Evolutionary conservation across 2,113 vertebrate species (phyloP).

Genomic region (Lepus americanus): DNA sequence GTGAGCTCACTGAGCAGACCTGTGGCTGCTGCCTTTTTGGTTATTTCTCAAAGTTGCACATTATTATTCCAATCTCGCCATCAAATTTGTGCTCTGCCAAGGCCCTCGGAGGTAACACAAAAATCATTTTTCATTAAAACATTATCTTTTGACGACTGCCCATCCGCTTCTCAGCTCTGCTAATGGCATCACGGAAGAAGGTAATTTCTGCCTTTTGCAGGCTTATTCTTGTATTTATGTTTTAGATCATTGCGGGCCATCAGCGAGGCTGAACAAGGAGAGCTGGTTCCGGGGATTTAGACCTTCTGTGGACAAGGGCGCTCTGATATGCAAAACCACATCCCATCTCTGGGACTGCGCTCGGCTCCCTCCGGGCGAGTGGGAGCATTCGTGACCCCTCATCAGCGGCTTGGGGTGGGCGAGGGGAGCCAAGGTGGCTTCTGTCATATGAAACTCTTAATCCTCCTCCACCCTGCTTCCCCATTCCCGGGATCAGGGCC

Average conservation of each 20-base stretch:
- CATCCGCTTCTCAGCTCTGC: neutral
- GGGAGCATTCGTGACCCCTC: neutral
- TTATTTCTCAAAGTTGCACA: neutral
- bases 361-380: fast-evolving
- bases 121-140: conserved; percentile 60
- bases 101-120: conserved; percentile 4
- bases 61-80: neutral
- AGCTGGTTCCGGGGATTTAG: neutral
- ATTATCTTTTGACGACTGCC: conserved; percentile 41
- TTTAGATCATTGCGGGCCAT: neutral
- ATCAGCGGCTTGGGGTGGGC: fast-evolving
- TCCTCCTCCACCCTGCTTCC: neutral
- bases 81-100: conserved; percentile 7
- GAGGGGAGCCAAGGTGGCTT: neutral
- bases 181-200: neutral
- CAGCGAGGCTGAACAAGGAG: neutral
- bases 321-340: neutral
- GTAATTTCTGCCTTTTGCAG: conserved; percentile 22
- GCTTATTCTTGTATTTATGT: neutral
- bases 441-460: neutral
- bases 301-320: neutral
- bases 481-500: fast-evolving
- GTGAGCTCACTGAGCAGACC: neutral
- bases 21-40: neutral
- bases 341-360: neutral